Evolutionary conservation across 2,797 vertebrate species (phyloP).

Genomic region (Girardinus metallicus): DNA sequence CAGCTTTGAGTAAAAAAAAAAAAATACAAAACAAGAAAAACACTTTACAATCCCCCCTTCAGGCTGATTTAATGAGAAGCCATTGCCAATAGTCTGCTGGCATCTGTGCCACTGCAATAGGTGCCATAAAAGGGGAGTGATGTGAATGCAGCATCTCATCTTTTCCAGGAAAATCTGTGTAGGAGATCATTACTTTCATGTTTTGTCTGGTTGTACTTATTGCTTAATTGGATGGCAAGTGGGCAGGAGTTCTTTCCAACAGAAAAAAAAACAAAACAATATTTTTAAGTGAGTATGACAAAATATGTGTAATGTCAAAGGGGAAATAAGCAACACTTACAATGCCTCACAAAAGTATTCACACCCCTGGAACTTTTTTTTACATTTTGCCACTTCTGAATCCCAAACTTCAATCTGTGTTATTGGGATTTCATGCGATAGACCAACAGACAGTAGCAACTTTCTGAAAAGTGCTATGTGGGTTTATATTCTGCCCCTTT

Average conservation of each 20-base stretch:
- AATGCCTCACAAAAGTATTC: background rate
- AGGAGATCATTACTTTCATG: conserved; percentile 41
- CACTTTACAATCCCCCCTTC: conserved; percentile 68
- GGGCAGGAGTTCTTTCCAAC: conserved; percentile 66
- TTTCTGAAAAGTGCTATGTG: background rate
- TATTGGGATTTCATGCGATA: background rate
- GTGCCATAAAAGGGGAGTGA: conserved; percentile 67
- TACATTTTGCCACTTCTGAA: background rate
- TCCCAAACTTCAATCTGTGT: background rate
- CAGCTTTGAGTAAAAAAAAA: conserved; percentile 51
- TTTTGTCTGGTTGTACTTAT: conserved; percentile 77
- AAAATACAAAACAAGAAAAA: conserved; percentile 55
- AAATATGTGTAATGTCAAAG: conserved; percentile 47
- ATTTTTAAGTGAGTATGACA: conserved; percentile 57
- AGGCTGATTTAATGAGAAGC: conserved; percentile 58
- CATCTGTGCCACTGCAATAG: conserved; percentile 51
- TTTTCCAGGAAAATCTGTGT: conserved; percentile 51
- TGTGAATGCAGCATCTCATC: conserved; percentile 78
- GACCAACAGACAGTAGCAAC: background rate
- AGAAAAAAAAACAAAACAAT: conserved; percentile 10
- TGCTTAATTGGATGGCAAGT: conserved; percentile 84
- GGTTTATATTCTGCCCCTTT: background rate
- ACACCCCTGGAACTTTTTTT: background rate
- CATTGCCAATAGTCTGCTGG: conserved; percentile 55
- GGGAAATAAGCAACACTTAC: conserved; percentile 63